These are phyloP conservation scores for Macquaria australasica DNA, from an alignment of 2,113 vertebrate species.

Conservation along the genomic window DNA sequence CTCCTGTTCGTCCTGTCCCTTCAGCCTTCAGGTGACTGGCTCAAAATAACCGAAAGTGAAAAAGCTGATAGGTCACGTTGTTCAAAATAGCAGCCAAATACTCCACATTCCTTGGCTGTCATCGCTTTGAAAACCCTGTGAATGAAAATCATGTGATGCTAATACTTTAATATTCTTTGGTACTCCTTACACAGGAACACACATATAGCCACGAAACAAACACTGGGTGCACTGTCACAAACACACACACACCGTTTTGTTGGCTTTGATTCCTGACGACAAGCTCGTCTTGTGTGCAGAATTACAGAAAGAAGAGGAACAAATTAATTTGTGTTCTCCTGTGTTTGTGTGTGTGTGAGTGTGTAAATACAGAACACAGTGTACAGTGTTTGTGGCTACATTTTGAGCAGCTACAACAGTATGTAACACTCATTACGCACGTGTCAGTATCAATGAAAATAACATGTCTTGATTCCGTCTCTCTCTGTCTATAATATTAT, in stretches of 20 bases:
- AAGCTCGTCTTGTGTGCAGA: background rate
- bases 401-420: background rate
- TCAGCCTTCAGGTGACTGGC: background rate
- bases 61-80: background rate
- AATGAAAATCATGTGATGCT: background rate
- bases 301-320: background rate
- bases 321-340: background rate
- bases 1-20: background rate
- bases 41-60: background rate
- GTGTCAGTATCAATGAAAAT: background rate
- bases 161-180: background rate
- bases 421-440: background rate
- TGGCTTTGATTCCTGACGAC: background rate
- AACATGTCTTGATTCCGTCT: background rate
- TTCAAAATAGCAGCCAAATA: background rate
- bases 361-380: background rate
- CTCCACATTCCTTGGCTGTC: background rate
- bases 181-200: background rate
- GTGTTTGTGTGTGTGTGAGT: background rate
- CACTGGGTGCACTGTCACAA: background rate
- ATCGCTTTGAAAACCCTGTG: background rate
- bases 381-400: background rate
- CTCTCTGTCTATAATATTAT: background rate
- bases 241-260: background rate
- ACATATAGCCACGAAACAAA: too few species aligned